Base-by-base conservation (phyloP, 2,888 invertebrate species). In the Subacronicta megacephala region DNA sequence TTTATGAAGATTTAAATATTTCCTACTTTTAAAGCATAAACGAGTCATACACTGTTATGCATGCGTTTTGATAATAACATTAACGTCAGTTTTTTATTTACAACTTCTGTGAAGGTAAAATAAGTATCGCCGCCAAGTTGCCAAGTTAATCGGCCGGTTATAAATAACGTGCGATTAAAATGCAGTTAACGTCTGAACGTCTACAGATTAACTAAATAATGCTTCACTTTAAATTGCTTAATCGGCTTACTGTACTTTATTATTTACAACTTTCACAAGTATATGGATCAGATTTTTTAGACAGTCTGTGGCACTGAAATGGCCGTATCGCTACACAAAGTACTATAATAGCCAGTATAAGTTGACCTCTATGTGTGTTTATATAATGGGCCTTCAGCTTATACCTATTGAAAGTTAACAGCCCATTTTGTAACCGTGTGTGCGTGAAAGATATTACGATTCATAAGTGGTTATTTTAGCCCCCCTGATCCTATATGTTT, bases 151-250 rank as follows among this genome's bases (percentile, higher is more conserved):
- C 54, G 52, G 42, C 10, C 18, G 41, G 68, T 56, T 73, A 57
- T 75, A 72, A 72, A 73, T 75, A 68, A 73, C 50, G 18, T 43
- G 37, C 33, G 72, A 73, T 73, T 60, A 60, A 68, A 65, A 37
- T 38, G 62, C 45, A 47, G 57, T 73, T 65, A 75, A 65, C 23
- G 57, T 62, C 72, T 36, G 35, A 42, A 45, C 31, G 45, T 57
- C 45, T 38, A 55, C 16, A 54, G 53, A 41, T 68, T 60, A 53
- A 62, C 20, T 56, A 44, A 62, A 54, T 66, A 54, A 53, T 41
- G 54, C 15, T 50, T 57, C 50, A 36, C 37, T 47, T 31, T 37
- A 18, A 55, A 57, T 70, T 53, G 45, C 50, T 56, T 54, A 26
- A 70, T 64, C 13, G 45, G 47, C 16, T 46, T 20, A 13, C 17